A percentile compares a stretch with the other conserved stretches of the same genome.
Evolutionary conservation across 2,113 vertebrate genomes (phyloP).

Genomic region (Oreochromis aureus): DNA sequence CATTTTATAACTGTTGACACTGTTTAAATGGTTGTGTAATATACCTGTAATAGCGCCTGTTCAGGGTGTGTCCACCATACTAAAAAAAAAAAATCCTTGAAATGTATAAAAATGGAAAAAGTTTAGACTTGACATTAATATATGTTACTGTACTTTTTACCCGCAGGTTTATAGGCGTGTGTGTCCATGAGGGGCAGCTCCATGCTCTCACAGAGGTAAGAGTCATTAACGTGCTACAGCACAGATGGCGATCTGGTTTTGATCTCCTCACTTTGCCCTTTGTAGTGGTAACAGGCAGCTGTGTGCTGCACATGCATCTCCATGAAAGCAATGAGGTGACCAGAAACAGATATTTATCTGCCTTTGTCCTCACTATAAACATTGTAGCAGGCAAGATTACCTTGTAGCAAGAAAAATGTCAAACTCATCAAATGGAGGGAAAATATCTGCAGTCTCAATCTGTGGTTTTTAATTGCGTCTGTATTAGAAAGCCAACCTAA

Average conservation of each 20-base stretch:
- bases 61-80: not conserved
- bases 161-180: slow-evolving; percentile 90
- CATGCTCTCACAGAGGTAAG: slow-evolving; percentile 92
- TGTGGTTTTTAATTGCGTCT: not conserved
- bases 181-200: slow-evolving; percentile 93
- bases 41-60: not conserved
- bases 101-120: not conserved
- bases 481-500: not conserved
- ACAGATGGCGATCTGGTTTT: not conserved
- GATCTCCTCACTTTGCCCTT: not conserved
- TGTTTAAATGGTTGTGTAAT: not conserved
- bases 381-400: not conserved
- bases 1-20: not conserved
- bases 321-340: not conserved
- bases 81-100: not conserved
- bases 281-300: not conserved
- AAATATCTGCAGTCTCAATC: not conserved
- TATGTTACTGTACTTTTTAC: not conserved
- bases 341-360: not conserved
- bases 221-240: not conserved
- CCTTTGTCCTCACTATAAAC: not conserved
- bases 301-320: not conserved
- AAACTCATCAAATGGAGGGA: not conserved
- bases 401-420: not conserved
- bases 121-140: not conserved